Conservation (phyloP, 2,888 invertebrate genomes). For the Palloptera scutellata region DNA sequence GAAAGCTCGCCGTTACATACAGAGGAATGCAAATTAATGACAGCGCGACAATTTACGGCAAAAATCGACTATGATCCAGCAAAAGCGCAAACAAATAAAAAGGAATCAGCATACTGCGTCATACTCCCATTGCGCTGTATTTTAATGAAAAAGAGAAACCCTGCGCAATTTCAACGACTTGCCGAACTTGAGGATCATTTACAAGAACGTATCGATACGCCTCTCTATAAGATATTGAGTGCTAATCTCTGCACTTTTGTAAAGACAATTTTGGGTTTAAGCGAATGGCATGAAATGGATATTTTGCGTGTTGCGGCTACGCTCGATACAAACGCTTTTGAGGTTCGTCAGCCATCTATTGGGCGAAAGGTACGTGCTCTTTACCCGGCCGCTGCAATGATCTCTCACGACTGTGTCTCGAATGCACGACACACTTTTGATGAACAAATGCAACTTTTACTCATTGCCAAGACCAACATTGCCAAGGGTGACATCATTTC, state of each 20-base stretch:
- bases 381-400: slow-evolving; percentile 73
- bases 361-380: slow-evolving; percentile 69
- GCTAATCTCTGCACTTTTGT: slow-evolving; percentile 72
- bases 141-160: slow-evolving; percentile 68
- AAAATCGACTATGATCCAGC: slow-evolving; percentile 63
- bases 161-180: slow-evolving; percentile 57
- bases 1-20: slow-evolving; percentile 68
- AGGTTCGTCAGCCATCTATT: slow-evolving; percentile 66
- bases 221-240: slow-evolving; percentile 69
- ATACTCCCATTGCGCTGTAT: slow-evolving; percentile 74
- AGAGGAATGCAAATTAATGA: slow-evolving; percentile 72
- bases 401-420: slow-evolving; percentile 77
- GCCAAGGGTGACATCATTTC: slow-evolving; percentile 73
- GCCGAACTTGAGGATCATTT: slow-evolving; percentile 66
- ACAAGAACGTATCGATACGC: slow-evolving; percentile 69
- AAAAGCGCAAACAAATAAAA: slow-evolving; percentile 47
- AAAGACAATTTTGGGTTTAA: slow-evolving; percentile 67
- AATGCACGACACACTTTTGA: slow-evolving; percentile 77
- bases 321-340: slow-evolving; percentile 77
- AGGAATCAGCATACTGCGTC: slow-evolving; percentile 73
- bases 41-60: slow-evolving; percentile 68
- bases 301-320: slow-evolving; percentile 73
- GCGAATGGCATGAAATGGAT: slow-evolving; percentile 68
- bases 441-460: slow-evolving; percentile 69
- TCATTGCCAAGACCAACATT: slow-evolving; percentile 71